Base-by-base conservation (phyloP, 2,888 invertebrate genomes). In the Drosophila cracens region DNA sequence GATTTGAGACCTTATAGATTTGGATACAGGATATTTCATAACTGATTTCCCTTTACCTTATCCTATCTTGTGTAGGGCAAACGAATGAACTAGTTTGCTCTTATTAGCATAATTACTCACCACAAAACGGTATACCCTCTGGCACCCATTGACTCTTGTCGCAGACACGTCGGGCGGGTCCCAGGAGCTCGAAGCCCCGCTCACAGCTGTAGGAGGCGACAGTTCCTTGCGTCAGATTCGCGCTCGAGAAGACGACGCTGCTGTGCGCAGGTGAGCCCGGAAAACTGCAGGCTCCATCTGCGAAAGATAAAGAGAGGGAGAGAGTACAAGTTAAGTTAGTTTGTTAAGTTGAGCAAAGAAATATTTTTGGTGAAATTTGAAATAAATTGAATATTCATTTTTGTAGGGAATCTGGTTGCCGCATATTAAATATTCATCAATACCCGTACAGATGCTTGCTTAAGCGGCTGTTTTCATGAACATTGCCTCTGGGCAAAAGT, bases 181-280 rank as follows among this genome's bases (percentile, higher is more conserved):
- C 98, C n/a, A 98, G 94, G 2, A 98, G 95, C 92, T 98, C 98
- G 92, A 98, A 98, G 18, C 98, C 98, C 48, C 96, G 94, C 91
- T 98, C 98, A 90, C 98, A 98, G 49, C 95, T 94, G 92, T 98
- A 98, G 0, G 96, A 96, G 18, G 97, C 97, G 16, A 97, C 95
- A 1, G 96, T 95, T 68, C 92, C 92, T 75, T 92, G 91, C 54
- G 91, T 91, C 10, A 91, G 81, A 53, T 93, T 93, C 49, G 95
- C 96, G 88, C 95, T 95, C 27, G 97, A 96, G 93, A 98, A 98
- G 29, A 95, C 94, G 43, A 98, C 96, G 53, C 94, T 94, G 66
- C 96, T 97, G 93, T 98, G 98, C 2, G 98, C 97, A 13, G 98
- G 98, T 0, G 97, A 96, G 13, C 98, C 98, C 0, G 98, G 98